Evolutionary conservation across 2,888 invertebrate genomes (phyloP), one percentile per base, ranked within the genome.

Genomic region (Eledona agricola): DNA sequence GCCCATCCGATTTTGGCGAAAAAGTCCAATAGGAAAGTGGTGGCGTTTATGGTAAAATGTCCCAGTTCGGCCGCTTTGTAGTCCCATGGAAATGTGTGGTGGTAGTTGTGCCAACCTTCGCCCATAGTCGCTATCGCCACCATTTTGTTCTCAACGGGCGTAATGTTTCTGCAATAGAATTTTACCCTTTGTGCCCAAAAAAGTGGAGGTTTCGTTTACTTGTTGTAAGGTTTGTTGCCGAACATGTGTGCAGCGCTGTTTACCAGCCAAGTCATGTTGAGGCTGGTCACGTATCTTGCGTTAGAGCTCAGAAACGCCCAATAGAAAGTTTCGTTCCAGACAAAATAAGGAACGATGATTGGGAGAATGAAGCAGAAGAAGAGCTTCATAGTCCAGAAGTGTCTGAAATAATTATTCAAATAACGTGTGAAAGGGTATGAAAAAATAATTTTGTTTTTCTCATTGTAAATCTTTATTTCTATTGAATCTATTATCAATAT

Each of bases 31-130:
- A 87, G 72, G 22, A 81, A 70, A 0, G 90, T 87, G 1, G 92
- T 90, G 0, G 83, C 37, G 71, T 92, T 92, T n/a, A 84, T 70
- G 57, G 81, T 72, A 55, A 65, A 59, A 6, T 56, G 59, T 10
- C 90, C 90, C 7, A 90, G 78, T 74, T 96, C 95, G 6, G 93
- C 87, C 11, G 94, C 89, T 69, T 90, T 89, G 80, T 96, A 96
- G 76, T 96, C 95, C 88, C 91, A 93, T 0, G 95, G 95, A 75
- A 95, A 96, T 0, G 89, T 89, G 76, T 96, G 95, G 73, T 95
- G 95, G 76, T 92, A 96, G 77, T 96, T 95, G 78, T 95, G 94
- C 89, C 91, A 95, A 1, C 94, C 94, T 74, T 92, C 92, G 0
- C 92, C 93, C 78, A 90, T 79, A 0, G 90, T 84, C 19, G 87